Evolutionary conservation across 1,140 invertebrate genomes (phyloP), one percentile per base, ranked within the genome.

Genomic region (Apocrypta bakeri): DNA sequence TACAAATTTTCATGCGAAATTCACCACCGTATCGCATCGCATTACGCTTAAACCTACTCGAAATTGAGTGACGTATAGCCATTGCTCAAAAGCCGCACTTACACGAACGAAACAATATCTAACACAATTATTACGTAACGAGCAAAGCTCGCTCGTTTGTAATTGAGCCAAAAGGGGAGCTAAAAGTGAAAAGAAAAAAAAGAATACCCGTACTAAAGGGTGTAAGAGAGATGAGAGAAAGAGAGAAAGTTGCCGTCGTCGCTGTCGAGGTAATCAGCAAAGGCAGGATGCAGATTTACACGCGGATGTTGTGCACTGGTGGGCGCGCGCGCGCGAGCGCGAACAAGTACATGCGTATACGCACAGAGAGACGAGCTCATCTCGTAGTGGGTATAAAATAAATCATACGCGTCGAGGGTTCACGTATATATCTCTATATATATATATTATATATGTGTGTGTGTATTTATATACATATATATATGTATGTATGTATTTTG

Each of bases 271-370:
- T 33, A 71, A 71, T 71, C 68, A 71, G 68, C 68, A 25, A 33
- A 29, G 68, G 31, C 68, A 71, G 68, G 42, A 75, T 75, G 73
- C 73, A 75, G 73, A 75, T 75, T 75, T 75, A 61, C 48, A 61
- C 73, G 40, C 73, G 48, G 25, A 61, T 75, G 48, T 61, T 24
- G 48, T 61, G 21, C 48, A 25, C 71, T 17, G 48, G 33, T 29
- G 27, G 24, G 40, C 17, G 24, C 72, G 42, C 40, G 42, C 72
- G n/a, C 24, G 40, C 24, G 29, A n/a, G n/a, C n/a, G 68, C 68
- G 33, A 37, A 9, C 33, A 37, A 2, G 9, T 37, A 37, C 9
- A 37, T 37, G 9, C 9, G 9, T 37, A 37, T 37, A 31, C 68
- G 48, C 17, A 56, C 17, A 56, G 48, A 56, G 48, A 56, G 48